phyloP scores from a whole-genome alignment of 2,113 vertebrate genomes.

The Leucosticte australis region DNA sequence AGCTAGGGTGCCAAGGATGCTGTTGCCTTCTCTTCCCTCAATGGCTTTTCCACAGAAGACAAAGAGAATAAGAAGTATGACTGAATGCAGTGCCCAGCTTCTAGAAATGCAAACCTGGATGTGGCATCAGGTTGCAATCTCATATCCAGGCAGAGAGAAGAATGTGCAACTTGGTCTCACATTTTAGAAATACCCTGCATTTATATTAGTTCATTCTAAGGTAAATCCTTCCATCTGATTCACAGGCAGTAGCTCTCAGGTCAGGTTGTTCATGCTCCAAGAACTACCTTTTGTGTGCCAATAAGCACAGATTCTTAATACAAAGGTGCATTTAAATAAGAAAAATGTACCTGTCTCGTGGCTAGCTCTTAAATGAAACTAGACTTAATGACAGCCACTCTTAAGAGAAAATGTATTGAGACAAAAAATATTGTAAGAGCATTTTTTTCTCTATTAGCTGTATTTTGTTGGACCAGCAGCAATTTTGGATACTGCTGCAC shows the following conservation, averaged over 20 bases:
- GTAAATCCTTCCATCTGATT: not conserved
- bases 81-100: not conserved
- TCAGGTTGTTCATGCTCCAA: not conserved
- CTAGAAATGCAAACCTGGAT: not conserved
- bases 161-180: not conserved
- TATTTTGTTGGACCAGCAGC: not conserved
- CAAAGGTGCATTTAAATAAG: not conserved
- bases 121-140: not conserved
- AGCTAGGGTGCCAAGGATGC: not conserved
- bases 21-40: not conserved
- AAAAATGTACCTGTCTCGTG: not conserved
- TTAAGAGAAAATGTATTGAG: not conserved
- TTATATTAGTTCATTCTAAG: fast-evolving
- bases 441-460: not conserved
- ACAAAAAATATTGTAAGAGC: not conserved
- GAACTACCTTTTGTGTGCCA: not conserved
- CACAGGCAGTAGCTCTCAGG: not conserved
- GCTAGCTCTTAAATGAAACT: not conserved
- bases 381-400: not conserved
- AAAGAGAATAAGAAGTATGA: not conserved
- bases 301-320: not conserved
- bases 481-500: not conserved
- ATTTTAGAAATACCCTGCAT: not conserved
- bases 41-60: not conserved
- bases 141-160: not conserved